phyloP scores from a whole-genome alignment of 2,113 vertebrate genomes.

The Eolophus roseicapilla region DNA sequence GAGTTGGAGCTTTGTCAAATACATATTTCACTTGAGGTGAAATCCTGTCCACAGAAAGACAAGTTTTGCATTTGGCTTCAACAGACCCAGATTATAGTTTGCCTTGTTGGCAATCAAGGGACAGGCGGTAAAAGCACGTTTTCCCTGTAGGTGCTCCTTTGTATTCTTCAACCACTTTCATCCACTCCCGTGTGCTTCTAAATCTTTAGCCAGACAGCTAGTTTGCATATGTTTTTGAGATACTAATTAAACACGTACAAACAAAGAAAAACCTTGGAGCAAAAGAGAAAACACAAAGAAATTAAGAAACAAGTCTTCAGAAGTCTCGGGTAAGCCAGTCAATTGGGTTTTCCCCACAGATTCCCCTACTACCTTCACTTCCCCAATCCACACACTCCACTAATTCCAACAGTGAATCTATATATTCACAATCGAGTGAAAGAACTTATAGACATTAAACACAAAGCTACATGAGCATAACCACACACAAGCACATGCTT shows the following conservation, averaged over 20 bases:
- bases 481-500: conserved; percentile 45
- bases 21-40: not conserved
- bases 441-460: not conserved
- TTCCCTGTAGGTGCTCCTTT: conserved; percentile 60
- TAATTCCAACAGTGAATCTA: conserved; percentile 35
- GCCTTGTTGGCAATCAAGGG: conserved; percentile 17
- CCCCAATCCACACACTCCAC: conserved; percentile 54
- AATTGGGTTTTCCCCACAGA: conserved; percentile 58
- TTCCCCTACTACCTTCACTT: conserved; percentile 57
- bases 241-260: conserved; percentile 68
- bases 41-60: conserved; percentile 1
- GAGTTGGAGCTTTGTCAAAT: not conserved
- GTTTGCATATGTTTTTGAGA: conserved; percentile 67
- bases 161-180: conserved; percentile 58
- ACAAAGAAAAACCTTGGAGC: conserved; percentile 67
- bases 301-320: conserved; percentile 62
- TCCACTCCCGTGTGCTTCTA: conserved; percentile 46
- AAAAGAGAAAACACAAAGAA: conserved; percentile 57
- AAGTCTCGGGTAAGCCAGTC: conserved; percentile 35
- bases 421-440: not conserved
- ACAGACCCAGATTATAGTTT: not conserved
- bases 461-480: not conserved
- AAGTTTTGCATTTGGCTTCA: not conserved
- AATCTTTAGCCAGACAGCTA: conserved; percentile 56
- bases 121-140: conserved; percentile 49